Evolutionary conservation across 2,113 vertebrate species (phyloP), one percentile per base, ranked within the genome.

Genomic region (Spilogale gracilis): DNA sequence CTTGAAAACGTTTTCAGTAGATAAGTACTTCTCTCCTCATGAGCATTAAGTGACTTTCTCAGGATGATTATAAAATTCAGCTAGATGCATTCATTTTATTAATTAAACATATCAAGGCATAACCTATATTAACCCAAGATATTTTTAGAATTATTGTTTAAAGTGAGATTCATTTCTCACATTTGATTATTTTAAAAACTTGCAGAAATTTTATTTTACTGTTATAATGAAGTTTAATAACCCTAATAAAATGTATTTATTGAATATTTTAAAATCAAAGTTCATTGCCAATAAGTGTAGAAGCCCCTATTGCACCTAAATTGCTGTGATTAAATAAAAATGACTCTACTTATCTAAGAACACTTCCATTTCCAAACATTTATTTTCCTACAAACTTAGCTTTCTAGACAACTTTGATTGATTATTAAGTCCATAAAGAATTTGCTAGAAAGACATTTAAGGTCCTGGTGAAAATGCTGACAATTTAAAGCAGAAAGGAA

Each of bases 31-130:
- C 85, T 93, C 78, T 86, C 85, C 67, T 95, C 54, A 82, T 20
- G 50, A 91, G 78, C n/a, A 96, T 80, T 61, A 79, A 52, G 82
- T 93, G 45, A 92, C 79, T 93, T 81, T 74, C 30, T 71, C n/a
- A 78, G 11, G n/a, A 21, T 96, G 86, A 83, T 91, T 90, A 89
- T 65, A 79, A 79, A 79, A 89, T 56, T 86, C 83, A 93, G 81
- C 9, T n/a, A 89, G 67, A 89, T 92, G 67, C 86, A 95, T 91
- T 98, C 79, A 92, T 94, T 86, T 91, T 69, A 93, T 61, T 93
- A 97, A 96, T 97, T 95, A 97, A 87, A 91, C 20, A 80, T 95
- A 95, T 95, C 86, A 92, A 92, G 52, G 45, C 30, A 58, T 14
- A 67, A 18, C 6, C 21, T 79, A 30, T 74, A 89, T 87, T 91